Conservation (phyloP, 1,140 invertebrate genomes). For the Hetaerina americana region DNA sequence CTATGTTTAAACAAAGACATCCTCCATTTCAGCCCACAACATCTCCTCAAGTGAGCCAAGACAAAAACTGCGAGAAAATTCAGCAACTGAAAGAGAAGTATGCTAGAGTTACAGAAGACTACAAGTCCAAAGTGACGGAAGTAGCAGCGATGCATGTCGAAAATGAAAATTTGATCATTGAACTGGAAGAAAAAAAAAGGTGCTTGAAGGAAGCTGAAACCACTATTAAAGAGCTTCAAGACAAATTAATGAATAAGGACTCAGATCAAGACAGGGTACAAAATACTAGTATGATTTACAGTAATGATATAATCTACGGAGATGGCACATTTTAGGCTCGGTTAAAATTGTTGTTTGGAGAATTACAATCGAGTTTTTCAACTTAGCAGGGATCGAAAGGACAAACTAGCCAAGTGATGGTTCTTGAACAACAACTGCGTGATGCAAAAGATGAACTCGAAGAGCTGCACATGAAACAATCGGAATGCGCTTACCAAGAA, state of each 20-base stretch:
- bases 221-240: slow-evolving; percentile 31
- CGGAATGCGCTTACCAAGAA: slow-evolving; percentile 35
- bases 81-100: slow-evolving; percentile 39
- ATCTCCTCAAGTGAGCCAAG: not conserved
- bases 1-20: not conserved
- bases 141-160: slow-evolving; percentile 36
- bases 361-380: not conserved
- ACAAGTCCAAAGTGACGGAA: slow-evolving; percentile 39
- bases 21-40: not conserved
- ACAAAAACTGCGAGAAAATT: slow-evolving; percentile 18
- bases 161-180: slow-evolving; percentile 30
- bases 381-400: slow-evolving; percentile 36
- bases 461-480: slow-evolving; percentile 52
- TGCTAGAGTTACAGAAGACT: slow-evolving; percentile 38
- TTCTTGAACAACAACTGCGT: slow-evolving; percentile 46
- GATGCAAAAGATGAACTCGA: slow-evolving; percentile 51
- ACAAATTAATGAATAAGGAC: slow-evolving; percentile 35
- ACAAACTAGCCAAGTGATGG: slow-evolving; percentile 32
- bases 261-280: slow-evolving; percentile 24
- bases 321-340: too few species aligned
- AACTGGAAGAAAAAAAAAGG: slow-evolving; percentile 29
- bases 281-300: too few species aligned
- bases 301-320: too few species aligned
- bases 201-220: slow-evolving; percentile 34
- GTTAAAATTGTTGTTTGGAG: not conserved